phyloP scores from a whole-genome alignment of 2,797 vertebrate genomes.

The Phoeniculus purpureus region DNA sequence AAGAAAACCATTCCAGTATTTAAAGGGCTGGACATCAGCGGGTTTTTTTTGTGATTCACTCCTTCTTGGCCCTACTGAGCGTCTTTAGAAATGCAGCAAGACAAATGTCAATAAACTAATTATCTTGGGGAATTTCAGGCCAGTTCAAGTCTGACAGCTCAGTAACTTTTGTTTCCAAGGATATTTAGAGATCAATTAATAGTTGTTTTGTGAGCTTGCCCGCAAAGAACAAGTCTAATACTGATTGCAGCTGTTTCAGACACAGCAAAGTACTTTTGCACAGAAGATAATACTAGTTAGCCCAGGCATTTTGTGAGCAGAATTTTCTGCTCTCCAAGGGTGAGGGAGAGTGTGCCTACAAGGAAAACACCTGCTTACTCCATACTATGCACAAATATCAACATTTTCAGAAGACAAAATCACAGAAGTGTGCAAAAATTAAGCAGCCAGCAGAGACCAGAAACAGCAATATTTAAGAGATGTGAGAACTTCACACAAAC shows the following conservation, averaged over 20 bases:
- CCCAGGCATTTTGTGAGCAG: not conserved
- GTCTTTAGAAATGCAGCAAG: not conserved
- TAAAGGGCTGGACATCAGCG: not conserved
- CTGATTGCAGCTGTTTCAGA: conserved; percentile 5
- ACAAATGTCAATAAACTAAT: not conserved
- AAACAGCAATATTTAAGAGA: not conserved
- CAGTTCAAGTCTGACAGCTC: not conserved
- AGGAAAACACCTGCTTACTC: not conserved
- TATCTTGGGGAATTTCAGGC: not conserved
- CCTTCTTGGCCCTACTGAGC: not conserved
- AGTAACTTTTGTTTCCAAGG: not conserved
- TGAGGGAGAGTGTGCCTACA: not conserved
- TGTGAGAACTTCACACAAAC: not conserved
- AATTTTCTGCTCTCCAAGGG: not conserved
- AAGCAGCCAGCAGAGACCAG: conserved; percentile 13
- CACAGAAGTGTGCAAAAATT: not conserved
- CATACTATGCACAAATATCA: not conserved
- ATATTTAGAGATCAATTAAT: conserved; percentile 14
- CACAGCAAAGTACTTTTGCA: not conserved
- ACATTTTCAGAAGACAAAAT: conserved; percentile 31
- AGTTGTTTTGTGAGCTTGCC: not conserved
- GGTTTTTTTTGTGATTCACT: not conserved
- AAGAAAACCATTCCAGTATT: not conserved
- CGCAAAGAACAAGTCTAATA: not conserved
- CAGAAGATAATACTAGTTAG: conserved; percentile 4